Base-by-base conservation (phyloP, 2,888 invertebrate genomes). In the Crossocerus cetratus region DNA sequence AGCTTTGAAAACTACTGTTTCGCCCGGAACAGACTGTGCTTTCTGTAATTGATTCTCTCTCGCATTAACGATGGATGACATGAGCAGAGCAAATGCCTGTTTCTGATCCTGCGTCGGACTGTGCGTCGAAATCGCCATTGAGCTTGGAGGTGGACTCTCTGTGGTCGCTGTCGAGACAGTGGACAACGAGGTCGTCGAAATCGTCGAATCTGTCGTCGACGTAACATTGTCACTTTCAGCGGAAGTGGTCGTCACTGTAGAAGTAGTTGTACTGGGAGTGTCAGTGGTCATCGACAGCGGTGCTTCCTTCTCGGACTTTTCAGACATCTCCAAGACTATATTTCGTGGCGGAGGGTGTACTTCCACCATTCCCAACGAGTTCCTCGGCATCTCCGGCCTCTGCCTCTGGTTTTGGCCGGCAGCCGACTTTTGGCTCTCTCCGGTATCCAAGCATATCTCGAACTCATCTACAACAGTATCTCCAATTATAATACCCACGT, bases 281-380 rank as follows among this genome's bases (percentile, higher is more conserved):
- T 1, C 11, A 32, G 32, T 32, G 11, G 32, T 32, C 11, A 11
- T 49, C 4, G 49, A 49, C 4, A 32, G 1, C n/a, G 76, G 45
- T 2, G 53, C 43, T 18, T 53, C 16, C 20, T 16, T 59, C 20
- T 49, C 65, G 2, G 58, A 32, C 32, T 32, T 32, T 32, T 32
- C 4, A 2, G 2, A 1, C 14, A 65, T 44, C 16, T 53, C 54
- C 3, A 62, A 61, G 2, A 13, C 2, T 16, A 60, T 13, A 14
- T 76, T 16, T 0, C 69, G 43, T 2, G 80, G 80, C n/a, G 80
- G 77, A 5, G 69, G 65, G 11, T 80, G 80, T n/a, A 80, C 60
- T 32, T 79, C 75, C n/a, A 69, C 75, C 5, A 80, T 61, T 42
- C 70, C 66, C 18, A 72, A 63, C 18, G 60, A 44, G 22, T 64